Evolutionary conservation across 2,797 vertebrate genomes (phyloP).

Genomic region (Sus cebifrons): DNA sequence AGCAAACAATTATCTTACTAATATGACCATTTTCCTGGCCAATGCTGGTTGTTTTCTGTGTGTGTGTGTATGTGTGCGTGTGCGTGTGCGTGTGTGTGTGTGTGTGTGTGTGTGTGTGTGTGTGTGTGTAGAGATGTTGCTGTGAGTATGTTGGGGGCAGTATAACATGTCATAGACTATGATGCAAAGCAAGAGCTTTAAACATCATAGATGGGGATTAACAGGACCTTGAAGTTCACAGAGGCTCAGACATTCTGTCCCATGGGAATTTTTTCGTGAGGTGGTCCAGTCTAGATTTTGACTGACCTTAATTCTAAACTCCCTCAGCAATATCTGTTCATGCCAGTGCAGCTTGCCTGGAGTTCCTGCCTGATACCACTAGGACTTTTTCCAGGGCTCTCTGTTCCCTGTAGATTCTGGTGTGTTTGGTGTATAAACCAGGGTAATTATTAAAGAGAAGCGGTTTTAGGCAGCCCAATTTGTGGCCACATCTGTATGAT

Average conservation of each 20-base stretch:
- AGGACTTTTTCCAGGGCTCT: background rate
- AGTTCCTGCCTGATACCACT: background rate
- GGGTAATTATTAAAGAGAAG: background rate
- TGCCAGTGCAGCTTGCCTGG: background rate
- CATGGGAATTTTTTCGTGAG: background rate
- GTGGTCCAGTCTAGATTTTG: background rate
- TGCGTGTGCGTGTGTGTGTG: background rate
- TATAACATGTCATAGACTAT: background rate
- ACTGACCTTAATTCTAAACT: background rate
- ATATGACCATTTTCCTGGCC: background rate
- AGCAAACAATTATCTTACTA: background rate
- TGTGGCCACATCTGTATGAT: conserved; percentile 1
- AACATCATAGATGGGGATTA: background rate
- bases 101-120: background rate
- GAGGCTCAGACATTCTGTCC: background rate
- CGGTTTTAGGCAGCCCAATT: conserved; percentile 67
- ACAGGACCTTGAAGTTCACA: background rate
- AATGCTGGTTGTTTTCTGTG: background rate
- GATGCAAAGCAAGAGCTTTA: background rate
- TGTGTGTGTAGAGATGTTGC: background rate
- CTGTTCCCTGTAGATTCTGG: background rate
- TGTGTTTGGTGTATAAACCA: background rate
- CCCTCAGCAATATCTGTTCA: background rate
- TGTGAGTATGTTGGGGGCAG: background rate
- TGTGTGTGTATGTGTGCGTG: background rate